Percentiles rank a stretch among this genome's conserved stretches.
These are phyloP conservation scores for Notoglanidium macrostoma DNA, from an alignment of 2,797 vertebrate species.

Conservation along the genomic window DNA sequence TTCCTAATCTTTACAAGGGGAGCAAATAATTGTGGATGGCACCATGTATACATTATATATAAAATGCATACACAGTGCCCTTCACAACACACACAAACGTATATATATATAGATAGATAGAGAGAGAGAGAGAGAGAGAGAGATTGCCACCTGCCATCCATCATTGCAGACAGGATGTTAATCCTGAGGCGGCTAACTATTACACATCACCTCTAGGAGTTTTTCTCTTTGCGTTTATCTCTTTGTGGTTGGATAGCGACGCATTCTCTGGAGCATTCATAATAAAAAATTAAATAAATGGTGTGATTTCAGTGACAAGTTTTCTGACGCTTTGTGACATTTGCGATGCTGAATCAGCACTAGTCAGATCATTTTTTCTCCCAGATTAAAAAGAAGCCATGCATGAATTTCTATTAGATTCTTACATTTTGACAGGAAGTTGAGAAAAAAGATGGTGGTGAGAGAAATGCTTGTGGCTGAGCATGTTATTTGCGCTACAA, in stretches of 20 bases:
- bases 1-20: no score
- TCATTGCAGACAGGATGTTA: neutral
- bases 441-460: neutral
- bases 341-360: constrained; percentile 64
- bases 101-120: no score
- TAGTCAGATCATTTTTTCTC: constrained; percentile 61
- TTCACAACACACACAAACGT: no score
- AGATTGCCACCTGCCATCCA: no score
- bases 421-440: constrained; percentile 58
- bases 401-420: constrained; percentile 76
- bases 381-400: constrained; percentile 74
- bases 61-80: no score
- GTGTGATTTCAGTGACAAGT: neutral
- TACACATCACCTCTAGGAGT: neutral
- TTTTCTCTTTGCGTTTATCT: neutral
- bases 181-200: neutral
- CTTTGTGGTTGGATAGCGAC: neutral
- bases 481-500: neutral
- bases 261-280: neutral
- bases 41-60: no score
- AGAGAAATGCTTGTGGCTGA: neutral
- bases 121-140: no score
- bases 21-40: no score
- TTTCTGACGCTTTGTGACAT: constrained; percentile 41
- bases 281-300: neutral